Percentiles rank a stretch among this genome's conserved stretches.
Evolutionary conservation across 2,797 vertebrate genomes (phyloP).

Genomic region (Mormyrus hasselquistii): DNA sequence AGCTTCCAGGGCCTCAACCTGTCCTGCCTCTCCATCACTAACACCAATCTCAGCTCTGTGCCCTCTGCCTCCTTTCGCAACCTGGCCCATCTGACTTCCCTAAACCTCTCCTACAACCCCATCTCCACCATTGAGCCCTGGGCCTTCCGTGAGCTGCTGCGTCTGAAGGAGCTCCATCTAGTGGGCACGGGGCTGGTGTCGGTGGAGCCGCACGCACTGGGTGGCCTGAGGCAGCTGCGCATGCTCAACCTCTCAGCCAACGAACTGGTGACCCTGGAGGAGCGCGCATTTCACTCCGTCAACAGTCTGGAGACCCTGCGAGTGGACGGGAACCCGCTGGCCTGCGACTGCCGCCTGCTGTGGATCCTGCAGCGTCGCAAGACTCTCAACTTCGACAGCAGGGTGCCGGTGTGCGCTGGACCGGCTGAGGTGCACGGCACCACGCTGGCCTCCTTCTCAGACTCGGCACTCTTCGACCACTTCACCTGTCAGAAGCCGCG

Average conservation of each 20-base stretch:
- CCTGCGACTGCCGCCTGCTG: slow-evolving; percentile 94
- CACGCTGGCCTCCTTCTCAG: slow-evolving; percentile 78
- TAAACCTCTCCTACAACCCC: slow-evolving; percentile 92
- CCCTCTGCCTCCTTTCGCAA: slow-evolving; percentile 81
- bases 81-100: slow-evolving; percentile 79
- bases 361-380: slow-evolving; percentile 94
- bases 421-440: slow-evolving; percentile 85
- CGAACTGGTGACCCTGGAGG: slow-evolving; percentile 83
- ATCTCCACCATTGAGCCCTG: slow-evolving; percentile 79
- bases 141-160: slow-evolving; percentile 83
- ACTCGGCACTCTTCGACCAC: slow-evolving; percentile 88
- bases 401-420: slow-evolving; percentile 82
- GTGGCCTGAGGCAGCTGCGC: slow-evolving; percentile 85
- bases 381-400: slow-evolving; percentile 90
- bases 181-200: slow-evolving; percentile 76
- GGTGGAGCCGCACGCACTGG: slow-evolving; percentile 80
- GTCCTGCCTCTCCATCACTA: slow-evolving; percentile 86
- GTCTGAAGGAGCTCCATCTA: slow-evolving; percentile 90
- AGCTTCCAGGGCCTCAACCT: slow-evolving; percentile 90
- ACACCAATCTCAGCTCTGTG: slow-evolving; percentile 88
- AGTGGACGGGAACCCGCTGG: slow-evolving; percentile 88
- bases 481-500: slow-evolving; percentile 95
- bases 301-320: slow-evolving; percentile 92
- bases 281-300: slow-evolving; percentile 88
- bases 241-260: slow-evolving; percentile 92